A percentile compares a stretch with the other conserved stretches of the same genome.
Conservation (phyloP, 1,140 invertebrate species). For the Nephila pilipes region DNA sequence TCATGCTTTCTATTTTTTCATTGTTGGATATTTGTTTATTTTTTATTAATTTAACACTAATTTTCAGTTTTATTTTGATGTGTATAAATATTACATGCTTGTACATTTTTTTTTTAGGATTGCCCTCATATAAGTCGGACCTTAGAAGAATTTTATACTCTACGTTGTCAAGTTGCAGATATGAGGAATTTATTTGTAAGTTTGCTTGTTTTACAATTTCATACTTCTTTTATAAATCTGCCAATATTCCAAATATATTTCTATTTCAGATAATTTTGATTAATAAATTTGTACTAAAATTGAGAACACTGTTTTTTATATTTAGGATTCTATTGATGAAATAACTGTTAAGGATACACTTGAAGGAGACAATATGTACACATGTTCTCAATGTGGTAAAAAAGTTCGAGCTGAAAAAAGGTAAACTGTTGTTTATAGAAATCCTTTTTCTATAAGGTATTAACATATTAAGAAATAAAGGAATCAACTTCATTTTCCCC, state of each 20-base stretch:
- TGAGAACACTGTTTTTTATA: neutral
- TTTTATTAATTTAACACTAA: no score
- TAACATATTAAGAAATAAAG: no score
- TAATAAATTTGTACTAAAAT: neutral
- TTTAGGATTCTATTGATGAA: conserved; percentile 93
- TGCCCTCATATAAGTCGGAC: conserved; percentile 96
- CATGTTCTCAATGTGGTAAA: conserved; percentile 95
- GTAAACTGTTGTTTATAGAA: conserved; percentile 80
- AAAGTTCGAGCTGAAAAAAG: conserved; percentile 96
- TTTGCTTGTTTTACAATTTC: conserved; percentile 32
- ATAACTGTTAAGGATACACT: conserved; percentile 97
- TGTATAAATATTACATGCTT: neutral
- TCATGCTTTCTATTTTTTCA: no score
- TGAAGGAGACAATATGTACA: conserved; percentile 98
- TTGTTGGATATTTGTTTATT: no score
- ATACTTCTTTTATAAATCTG: neutral
- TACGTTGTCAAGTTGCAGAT: conserved; percentile 96
- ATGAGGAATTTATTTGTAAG: conserved; percentile 94
- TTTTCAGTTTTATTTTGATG: neutral
- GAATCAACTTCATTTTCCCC: no score
- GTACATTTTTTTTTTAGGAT: conserved; percentile 84
- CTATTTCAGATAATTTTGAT: neutral
- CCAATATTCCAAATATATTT: neutral
- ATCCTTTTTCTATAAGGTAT: no score
- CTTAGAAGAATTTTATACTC: conserved; percentile 97